Percentiles rank a stretch among this genome's conserved stretches.
Evolutionary conservation across 2,113 vertebrate species (phyloP).

Genomic region (Sula dactylatra): DNA sequence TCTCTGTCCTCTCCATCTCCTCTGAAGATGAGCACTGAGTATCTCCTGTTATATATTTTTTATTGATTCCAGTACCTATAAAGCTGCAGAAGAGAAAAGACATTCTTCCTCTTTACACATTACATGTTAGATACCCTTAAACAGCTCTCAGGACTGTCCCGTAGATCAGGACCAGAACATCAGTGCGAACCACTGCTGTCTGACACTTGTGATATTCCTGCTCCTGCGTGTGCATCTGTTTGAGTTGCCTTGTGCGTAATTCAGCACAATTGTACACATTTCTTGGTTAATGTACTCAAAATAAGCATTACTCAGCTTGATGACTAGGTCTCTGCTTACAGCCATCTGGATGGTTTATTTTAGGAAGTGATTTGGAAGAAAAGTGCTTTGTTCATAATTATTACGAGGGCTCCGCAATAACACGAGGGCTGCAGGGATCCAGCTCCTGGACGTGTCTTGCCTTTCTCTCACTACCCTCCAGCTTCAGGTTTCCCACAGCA

Average conservation of each 20-base stretch:
- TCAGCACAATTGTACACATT: neutral
- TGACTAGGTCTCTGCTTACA: slow-evolving; percentile 4
- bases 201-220: neutral
- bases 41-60: neutral
- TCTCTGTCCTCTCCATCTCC: neutral
- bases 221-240: neutral
- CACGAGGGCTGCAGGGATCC: neutral
- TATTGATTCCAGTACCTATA: neutral
- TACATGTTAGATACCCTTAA: neutral
- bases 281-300: neutral
- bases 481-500: neutral
- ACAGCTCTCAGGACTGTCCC: neutral
- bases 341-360: slow-evolving; percentile 46
- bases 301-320: slow-evolving; percentile 24
- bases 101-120: neutral
- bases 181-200: neutral
- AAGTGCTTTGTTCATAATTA: neutral
- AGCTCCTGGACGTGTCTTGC: neutral
- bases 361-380: slow-evolving; percentile 1
- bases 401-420: rapidly evolving
- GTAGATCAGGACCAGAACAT: neutral
- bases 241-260: neutral
- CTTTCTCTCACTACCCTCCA: neutral
- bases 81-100: neutral
- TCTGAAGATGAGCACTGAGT: neutral